A percentile compares a stretch with the other conserved stretches of the same genome.
Evolutionary conservation across 2,888 invertebrate genomes (phyloP).

Genomic region (Rhopalosiphum nymphaeae): DNA sequence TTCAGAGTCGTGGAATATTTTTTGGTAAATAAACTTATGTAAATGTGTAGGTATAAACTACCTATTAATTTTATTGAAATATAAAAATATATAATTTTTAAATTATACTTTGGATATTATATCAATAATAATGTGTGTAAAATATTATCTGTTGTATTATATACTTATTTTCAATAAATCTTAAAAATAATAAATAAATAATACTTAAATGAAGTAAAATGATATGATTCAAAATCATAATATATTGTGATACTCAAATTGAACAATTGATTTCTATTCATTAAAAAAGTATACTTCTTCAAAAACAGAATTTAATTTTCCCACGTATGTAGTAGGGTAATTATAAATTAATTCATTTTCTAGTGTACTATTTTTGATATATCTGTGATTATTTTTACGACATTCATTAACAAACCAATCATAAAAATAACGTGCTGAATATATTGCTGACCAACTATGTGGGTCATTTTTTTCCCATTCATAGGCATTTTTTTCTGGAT

Average conservation of each 20-base stretch:
- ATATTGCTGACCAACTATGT: constrained; percentile 55
- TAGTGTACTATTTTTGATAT: background rate
- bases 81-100: too few species aligned
- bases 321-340: constrained; percentile 36
- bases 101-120: background rate
- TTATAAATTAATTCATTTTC: constrained; percentile 49
- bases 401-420: constrained; percentile 59
- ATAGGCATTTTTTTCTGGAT: constrained; percentile 66
- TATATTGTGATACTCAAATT: background rate
- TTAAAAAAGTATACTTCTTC: constrained; percentile 51
- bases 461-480: constrained; percentile 61
- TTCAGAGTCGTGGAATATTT: background rate
- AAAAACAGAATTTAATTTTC: background rate
- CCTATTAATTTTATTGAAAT: too few species aligned
- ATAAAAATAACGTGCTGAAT: constrained; percentile 64
- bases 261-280: background rate
- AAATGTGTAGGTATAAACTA: background rate
- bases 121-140: background rate
- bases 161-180: background rate
- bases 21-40: background rate
- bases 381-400: constrained; percentile 55
- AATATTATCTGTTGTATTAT: background rate
- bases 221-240: background rate
- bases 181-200: too few species aligned
- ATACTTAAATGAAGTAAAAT: background rate